Evolutionary conservation across 2,113 vertebrate genomes (phyloP).

Genomic region (Lasiurus cinereus): DNA sequence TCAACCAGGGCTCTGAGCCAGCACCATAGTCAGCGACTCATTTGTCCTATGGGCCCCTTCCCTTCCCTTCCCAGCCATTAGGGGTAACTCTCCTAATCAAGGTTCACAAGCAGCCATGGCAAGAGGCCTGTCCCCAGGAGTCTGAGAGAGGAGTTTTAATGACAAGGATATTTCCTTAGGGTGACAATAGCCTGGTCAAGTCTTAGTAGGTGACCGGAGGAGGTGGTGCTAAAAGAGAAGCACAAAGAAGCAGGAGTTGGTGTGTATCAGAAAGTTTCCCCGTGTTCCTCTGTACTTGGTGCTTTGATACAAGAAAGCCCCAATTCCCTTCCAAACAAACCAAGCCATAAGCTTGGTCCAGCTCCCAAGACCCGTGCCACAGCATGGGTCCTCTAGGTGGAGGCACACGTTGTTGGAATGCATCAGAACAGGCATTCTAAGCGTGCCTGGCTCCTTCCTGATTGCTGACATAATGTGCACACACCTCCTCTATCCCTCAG

Average conservation of each 20-base stretch:
- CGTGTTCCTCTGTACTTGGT: background rate
- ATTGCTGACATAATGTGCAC: rapidly evolving
- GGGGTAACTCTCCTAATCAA: background rate
- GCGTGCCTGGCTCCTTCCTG: too few relatives aligned
- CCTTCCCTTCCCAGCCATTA: background rate
- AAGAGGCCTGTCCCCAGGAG: background rate
- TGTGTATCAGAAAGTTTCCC: background rate
- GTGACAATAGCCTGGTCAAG: background rate
- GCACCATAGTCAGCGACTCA: background rate
- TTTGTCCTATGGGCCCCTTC: background rate
- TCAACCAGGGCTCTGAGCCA: background rate
- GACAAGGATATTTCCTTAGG: background rate
- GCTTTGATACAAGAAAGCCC: background rate
- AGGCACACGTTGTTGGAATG: background rate
- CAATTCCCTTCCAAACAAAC: background rate
- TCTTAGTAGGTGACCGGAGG: background rate
- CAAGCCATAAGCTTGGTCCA: background rate
- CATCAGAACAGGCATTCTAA: background rate
- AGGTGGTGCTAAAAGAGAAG: background rate
- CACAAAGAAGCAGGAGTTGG: background rate
- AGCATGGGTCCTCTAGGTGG: rapidly evolving
- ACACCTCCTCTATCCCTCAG: background rate
- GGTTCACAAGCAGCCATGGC: background rate
- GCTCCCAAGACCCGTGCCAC: background rate
- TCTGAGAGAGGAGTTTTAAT: background rate